phyloP scores from a whole-genome alignment of 2,113 vertebrate genomes.

The Connochaetes taurinus region DNA sequence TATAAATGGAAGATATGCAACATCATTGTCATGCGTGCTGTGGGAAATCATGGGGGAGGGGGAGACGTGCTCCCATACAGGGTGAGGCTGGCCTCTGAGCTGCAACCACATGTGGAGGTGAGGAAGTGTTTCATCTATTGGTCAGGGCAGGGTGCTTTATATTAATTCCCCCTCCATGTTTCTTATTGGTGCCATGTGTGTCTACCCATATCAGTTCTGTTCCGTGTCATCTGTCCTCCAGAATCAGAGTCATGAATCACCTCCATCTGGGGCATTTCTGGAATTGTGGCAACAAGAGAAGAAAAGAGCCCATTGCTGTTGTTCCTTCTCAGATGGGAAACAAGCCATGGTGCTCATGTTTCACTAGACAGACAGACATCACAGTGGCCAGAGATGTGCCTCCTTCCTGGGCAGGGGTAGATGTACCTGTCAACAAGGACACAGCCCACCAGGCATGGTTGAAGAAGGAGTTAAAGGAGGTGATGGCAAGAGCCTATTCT shows the following conservation, averaged over 20 bases:
- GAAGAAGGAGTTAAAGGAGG: background rate
- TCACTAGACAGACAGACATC: background rate
- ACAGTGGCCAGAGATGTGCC: rapidly evolving
- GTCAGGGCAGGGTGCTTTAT: rapidly evolving
- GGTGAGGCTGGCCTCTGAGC: too few relatives aligned
- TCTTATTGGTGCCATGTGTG: background rate
- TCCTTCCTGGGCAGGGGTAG: background rate
- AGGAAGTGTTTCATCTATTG: background rate
- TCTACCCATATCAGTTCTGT: background rate
- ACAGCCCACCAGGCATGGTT: rapidly evolving
- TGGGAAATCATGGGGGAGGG: background rate
- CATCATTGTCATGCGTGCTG: rapidly evolving
- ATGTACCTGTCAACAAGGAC: rapidly evolving
- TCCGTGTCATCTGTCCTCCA: background rate
- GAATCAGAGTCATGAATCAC: background rate
- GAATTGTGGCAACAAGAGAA: background rate
- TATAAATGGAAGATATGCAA: background rate
- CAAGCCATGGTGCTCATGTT: rapidly evolving
- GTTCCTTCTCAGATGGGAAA: background rate
- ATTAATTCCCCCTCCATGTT: background rate
- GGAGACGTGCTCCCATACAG: rapidly evolving
- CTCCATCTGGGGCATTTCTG: background rate
- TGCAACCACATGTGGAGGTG: rapidly evolving
- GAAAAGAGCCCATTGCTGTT: background rate
- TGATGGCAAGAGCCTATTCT: background rate